Evolutionary conservation across 1,140 invertebrate species (phyloP), one percentile per base, ranked within the genome.

Genomic region (Drosophila pandora): DNA sequence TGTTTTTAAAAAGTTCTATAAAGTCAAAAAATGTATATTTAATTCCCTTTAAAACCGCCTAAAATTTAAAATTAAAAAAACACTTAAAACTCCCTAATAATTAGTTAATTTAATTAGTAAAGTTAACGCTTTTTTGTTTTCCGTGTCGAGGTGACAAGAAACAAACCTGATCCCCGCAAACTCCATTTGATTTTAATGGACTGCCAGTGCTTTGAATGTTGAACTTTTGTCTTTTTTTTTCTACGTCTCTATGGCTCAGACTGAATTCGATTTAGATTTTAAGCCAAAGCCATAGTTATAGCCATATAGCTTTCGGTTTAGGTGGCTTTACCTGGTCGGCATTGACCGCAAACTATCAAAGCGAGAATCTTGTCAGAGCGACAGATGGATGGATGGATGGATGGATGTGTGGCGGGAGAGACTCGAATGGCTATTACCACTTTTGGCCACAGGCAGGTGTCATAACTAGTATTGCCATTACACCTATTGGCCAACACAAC

Each of bases 311-410:
- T 37, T 37, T 37, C 3, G 34, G 9, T 21, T 43, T 41, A 5
- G 12, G 5, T 41, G 10, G 39, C 41, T 12, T 12, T 39, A 50
- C 72, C 80, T 50, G 43, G 84, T 90, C 77, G 83, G 73, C 87
- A 90, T 88, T 90, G 87, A 90, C 87, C 87, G 87, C 79, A 90
- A 90, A 90, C 72, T 48, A 57, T 60, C 65, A 53, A 72, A 62
- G 63, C 43, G 53, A 58, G 34, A 59, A 54, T 75, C 53, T 75
- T 41, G 61, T 43, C 56, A 60, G 23, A 47, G 9, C 17, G 43
- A 47, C 21, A 21, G 43, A 23, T 47, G 21, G 43, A 47, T 22
- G 41, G 22, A 17, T 17, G 21, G 22, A 7, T 17, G 17, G 17
- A 17, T 17, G 17, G 17, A 17, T 17, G 17, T 17, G 17, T 17